Base-by-base conservation (phyloP, 1,140 invertebrate genomes). In the Drosophila nikananu region DNA sequence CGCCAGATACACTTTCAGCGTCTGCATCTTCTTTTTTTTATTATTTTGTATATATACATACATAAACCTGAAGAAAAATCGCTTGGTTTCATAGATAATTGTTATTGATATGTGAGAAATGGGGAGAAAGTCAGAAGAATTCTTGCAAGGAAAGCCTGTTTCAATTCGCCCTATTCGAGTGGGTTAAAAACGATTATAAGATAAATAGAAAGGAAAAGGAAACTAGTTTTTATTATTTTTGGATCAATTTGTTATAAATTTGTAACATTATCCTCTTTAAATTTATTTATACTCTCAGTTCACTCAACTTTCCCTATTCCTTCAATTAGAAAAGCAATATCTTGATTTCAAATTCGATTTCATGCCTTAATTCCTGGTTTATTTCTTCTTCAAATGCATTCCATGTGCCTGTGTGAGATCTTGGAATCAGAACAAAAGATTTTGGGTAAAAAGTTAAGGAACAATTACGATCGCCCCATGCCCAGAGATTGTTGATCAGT, bases 1-100 rank as follows among this genome's bases (percentile, higher is more conserved):
- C 68, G 58, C 49, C 67, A 83, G 80, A 73, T 80, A 87, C 65
- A 86, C 78, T 78, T 84, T 68, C 73, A 44, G 65, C 48, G 62
- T 70, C 39, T 62, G 81, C 65, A 57, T 83, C 77, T 67, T 66
- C 65, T 60, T 73, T 62, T 65, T 72, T 32, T 77, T 67, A 58
- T 63, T 68, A 55, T 15, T 25, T 42, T 41, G 30, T 27, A 8
- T 55, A 52, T 37, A 35, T 35, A 55, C n/a, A n/a, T n/a, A n/a
- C n/a, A n/a, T n/a, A n/a, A n/a, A n/a, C 10, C 32, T 35, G 64
- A 71, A 61, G 52, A 64, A 73, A 61, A 73, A 61, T 73, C 27
- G 13, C 52, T 70, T 61, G 54, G 41, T 19, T 68, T 25, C 10
- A 32, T 58, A 72, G 67, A 71, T 71, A 71, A 71, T 71, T 49